Evolutionary conservation across 2,113 vertebrate species (phyloP).

Genomic region (Labeo rohita): DNA sequence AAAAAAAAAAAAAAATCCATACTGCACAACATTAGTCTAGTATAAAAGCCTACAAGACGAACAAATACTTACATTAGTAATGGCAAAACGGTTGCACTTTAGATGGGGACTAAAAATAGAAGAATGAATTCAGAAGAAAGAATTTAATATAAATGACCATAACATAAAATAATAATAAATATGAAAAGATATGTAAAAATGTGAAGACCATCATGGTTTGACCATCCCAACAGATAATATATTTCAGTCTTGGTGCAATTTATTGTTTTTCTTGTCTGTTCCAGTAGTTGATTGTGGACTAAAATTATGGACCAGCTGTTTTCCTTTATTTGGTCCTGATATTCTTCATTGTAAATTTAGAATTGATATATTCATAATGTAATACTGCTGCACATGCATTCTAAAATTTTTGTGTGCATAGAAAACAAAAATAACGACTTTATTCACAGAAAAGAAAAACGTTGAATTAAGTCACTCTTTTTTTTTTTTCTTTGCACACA

Average conservation of each 20-base stretch:
- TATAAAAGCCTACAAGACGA: neutral
- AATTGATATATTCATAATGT: neutral
- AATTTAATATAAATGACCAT: neutral
- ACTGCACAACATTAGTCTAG: neutral
- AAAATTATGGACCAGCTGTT: neutral
- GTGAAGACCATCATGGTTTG: too few relatives aligned
- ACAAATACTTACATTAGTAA: neutral
- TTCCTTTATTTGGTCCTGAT: neutral
- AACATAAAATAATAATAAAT: neutral
- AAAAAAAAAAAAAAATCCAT: conserved; percentile 13
- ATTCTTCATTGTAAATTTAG: neutral
- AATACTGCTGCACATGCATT: neutral
- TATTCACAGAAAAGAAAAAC: too few relatives aligned
- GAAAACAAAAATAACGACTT: too few relatives aligned
- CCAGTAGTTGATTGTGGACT: too few relatives aligned
- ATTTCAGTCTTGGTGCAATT: neutral
- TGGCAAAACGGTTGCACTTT: neutral
- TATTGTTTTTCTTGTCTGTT: neutral
- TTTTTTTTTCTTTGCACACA: too few relatives aligned
- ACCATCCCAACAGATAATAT: neutral
- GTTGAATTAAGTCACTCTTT: too few relatives aligned
- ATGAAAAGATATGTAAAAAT: neutral
- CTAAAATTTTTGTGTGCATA: neutral
- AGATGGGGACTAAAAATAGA: neutral
- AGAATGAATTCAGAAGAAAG: neutral